Percentiles rank a stretch among this genome's conserved stretches.
Conservation (phyloP, 2,888 invertebrate genomes). For the Tachina lurida region DNA sequence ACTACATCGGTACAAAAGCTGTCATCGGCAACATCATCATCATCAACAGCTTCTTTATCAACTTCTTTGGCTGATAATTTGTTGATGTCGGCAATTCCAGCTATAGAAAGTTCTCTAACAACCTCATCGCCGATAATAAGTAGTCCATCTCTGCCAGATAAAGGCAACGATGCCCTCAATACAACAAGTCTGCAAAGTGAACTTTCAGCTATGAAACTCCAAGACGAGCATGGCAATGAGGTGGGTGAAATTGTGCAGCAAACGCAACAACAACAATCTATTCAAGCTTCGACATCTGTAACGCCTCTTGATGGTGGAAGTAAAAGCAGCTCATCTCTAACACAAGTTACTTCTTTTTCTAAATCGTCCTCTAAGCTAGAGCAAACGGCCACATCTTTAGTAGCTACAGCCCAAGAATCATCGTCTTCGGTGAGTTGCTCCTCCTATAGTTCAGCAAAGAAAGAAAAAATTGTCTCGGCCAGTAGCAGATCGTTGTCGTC, state of each 20-base stretch:
- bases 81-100: not conserved
- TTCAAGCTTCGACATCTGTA: conserved; percentile 18
- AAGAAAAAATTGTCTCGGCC: conserved; percentile 48
- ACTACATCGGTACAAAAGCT: conserved; percentile 16
- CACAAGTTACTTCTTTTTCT: conserved; percentile 21
- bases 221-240: conserved; percentile 33
- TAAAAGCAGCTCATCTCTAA: not conserved
- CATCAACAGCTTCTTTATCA: not conserved
- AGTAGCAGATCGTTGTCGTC: conserved; percentile 49
- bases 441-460: conserved; percentile 35
- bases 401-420: conserved; percentile 26
- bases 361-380: conserved; percentile 20
- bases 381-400: conserved; percentile 1
- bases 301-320: not conserved
- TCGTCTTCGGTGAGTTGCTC: conserved; percentile 44
- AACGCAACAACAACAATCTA: conserved; percentile 37
- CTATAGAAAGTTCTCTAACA: not conserved
- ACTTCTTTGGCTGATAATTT: not conserved
- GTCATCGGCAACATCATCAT: conserved; percentile 5
- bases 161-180: not conserved
- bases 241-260: conserved; percentile 36
- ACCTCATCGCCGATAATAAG: conserved; percentile 6
- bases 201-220: conserved; percentile 35
- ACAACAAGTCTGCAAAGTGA: conserved; percentile 32
- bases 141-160: not conserved